Base-by-base conservation (phyloP, 92 coral and sea anemone genomes). In the Palythoa caribaeorum region DNA sequence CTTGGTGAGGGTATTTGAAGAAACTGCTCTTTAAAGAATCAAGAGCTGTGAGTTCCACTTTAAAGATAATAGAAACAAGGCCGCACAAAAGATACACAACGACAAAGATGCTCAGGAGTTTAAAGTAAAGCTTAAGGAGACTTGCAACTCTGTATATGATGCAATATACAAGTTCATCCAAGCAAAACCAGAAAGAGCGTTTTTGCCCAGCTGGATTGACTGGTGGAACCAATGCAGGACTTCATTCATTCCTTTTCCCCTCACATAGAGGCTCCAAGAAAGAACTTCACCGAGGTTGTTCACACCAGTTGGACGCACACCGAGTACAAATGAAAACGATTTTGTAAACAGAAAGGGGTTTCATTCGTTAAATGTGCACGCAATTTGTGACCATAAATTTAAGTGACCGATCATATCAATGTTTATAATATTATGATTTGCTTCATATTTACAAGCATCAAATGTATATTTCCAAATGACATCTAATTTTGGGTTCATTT, bases 231-330 rank as follows among this genome's bases (percentile, higher is more conserved):
- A 71, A 71, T 16, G 36, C 69, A 57, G 65, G 28, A 62, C 69
- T 62, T 62, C 11, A 74, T 60, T 79, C 40, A 17, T 84, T 50
- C 79, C 83, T 37, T 83, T 87, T 87, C 62, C 86, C 16, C 80
- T 70, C 39, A 76, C 48, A 19, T 53, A 19, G 69, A 77, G 57
- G 83, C 85, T 55, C 92, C 94, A 17, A 73, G 74, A 78, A 88
- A 88, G 94, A 92, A 88, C 77, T 85, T 51, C 50, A 92, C 94
- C 7, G 89, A 91, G 57, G 92, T 88, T 4, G 74, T 92, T 57
- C 92, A 92, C 47, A 88, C 94, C 40, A 81, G 94, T 19, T 85
- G 92, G 92, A 78, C 84, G 15, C 88, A 92, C 28, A 28, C 28
- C 28, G 28, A 0, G 28, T 28, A 28, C 28, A 28, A 28, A 28